A percentile compares a stretch with the other conserved stretches of the same genome.
phyloP scores from a whole-genome alignment of 1,140 invertebrate genomes.

The Cydia splendana region DNA sequence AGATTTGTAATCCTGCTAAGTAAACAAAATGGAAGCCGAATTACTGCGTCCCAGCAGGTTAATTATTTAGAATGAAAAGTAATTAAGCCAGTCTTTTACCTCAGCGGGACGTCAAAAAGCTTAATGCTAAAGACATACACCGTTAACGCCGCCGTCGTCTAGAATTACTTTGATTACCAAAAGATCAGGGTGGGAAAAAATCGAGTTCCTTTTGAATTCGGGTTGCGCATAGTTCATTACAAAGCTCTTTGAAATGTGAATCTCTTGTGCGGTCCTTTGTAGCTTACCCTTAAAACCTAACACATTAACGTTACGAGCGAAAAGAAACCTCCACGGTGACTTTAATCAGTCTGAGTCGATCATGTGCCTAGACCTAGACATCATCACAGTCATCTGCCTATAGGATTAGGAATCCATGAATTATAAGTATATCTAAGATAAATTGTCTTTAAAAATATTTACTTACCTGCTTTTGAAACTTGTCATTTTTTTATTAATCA shows the following conservation, averaged over 20 bases:
- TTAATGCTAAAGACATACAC: conserved; percentile 26
- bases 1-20: conserved; percentile 31
- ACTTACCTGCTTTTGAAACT: too few relatives aligned
- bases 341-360: conserved; percentile 2
- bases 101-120: conserved; percentile 27
- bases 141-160: conserved; percentile 24
- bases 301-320: conserved; percentile 21
- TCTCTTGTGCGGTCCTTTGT: conserved; percentile 44
- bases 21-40: conserved; percentile 24
- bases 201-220: conserved; percentile 41
- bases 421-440: too few relatives aligned
- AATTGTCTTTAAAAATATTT: too few relatives aligned
- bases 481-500: too few relatives aligned
- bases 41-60: conserved; percentile 27
- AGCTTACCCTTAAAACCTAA: conserved; percentile 34
- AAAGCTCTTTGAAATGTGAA: conserved; percentile 53
- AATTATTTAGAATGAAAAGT: conserved; percentile 33
- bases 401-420: too few relatives aligned
- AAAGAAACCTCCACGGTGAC: background rate
- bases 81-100: conserved; percentile 32
- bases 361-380: too few relatives aligned
- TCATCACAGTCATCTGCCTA: too few relatives aligned
- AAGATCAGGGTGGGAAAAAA: conserved; percentile 36
- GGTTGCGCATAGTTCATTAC: conserved; percentile 42
- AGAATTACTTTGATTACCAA: conserved; percentile 27